Base-by-base conservation (phyloP, 2,113 vertebrate species). In the Jaculus jaculus region DNA sequence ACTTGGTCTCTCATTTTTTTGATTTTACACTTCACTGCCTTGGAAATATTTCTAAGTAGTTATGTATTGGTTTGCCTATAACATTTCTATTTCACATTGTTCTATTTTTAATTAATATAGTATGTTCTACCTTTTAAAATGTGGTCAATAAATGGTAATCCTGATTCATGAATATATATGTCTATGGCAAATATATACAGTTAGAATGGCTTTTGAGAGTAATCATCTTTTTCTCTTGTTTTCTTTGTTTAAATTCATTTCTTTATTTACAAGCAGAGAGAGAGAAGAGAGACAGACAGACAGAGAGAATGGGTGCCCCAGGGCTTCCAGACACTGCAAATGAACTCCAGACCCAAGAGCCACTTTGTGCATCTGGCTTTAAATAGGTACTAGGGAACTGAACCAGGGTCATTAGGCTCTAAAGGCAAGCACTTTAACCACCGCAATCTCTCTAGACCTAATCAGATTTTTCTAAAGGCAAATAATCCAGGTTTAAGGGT, bases 21-120 rank as follows among this genome's bases (percentile, higher is more conserved):
- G 8, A 92, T 66, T 74, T 84, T 68, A 65, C 21, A 91, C 73
- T 34, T 54, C 30, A 65, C 58, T 74, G 10, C 30, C n/a, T 58
- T 94, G 8, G 39, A 92, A 95, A 63, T 84, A 69, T 47, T 95
- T 84, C 77, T 60, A 90, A 90, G 65, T 75, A 75, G 65, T 1
- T 93, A 74, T 90, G 12, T 23, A 74, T 20, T 47, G 60, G n/a
- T 79, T 75, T 84, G 83, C 68, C 15, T 34, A 84, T 5, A 60
- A n/a, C 73, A 16, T 60, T 87, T 90, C 51, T 66, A 8, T 60
- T 72, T 82, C 32, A 78, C 69, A 47, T 68, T 61, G 4, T 89
- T 68, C 68, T 78, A 86, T 90, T 88, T 89, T 2, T 7, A 86
- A 74, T 37, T 54, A 73, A 73, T 61, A 74, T 8, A 86, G 15